phyloP scores from a whole-genome alignment of 2,888 invertebrate genomes.

The Venustoraphidia nigricollis region DNA sequence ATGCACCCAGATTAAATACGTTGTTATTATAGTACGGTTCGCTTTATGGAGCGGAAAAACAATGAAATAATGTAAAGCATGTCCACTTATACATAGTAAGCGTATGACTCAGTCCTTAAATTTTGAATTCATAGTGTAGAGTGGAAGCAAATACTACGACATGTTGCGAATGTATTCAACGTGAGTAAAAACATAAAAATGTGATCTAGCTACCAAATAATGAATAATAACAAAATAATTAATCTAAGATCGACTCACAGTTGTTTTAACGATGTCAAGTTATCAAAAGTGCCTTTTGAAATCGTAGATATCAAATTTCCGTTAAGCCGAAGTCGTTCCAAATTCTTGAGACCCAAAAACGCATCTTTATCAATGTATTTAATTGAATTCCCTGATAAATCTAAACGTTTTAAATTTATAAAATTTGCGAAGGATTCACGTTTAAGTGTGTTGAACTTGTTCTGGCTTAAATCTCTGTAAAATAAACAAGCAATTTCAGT shows the following conservation, averaged over 20 bases:
- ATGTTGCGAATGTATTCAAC: too few species aligned
- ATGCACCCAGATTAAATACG: too few species aligned
- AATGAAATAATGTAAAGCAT: too few species aligned
- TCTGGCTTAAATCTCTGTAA: slow-evolving; percentile 64
- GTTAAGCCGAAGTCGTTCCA: slow-evolving; percentile 54
- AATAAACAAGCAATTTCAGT: slow-evolving; percentile 11
- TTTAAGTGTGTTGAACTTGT: slow-evolving; percentile 57
- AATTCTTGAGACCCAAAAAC: slow-evolving; percentile 48
- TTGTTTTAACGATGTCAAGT: slow-evolving; percentile 49
- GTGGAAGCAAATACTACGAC: too few species aligned
- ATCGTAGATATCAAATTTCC: slow-evolving; percentile 59
- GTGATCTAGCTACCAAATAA: too few species aligned
- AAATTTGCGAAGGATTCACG: slow-evolving; percentile 60
- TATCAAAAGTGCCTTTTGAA: slow-evolving; percentile 53
- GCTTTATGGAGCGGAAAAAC: too few species aligned
- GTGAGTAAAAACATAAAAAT: too few species aligned
- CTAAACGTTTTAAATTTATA: slow-evolving; percentile 50
- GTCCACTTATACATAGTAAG: too few species aligned
- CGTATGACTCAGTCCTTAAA: too few species aligned
- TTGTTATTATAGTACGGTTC: too few species aligned
- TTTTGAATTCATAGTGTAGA: too few species aligned
- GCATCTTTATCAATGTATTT: slow-evolving; percentile 48
- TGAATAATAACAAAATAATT: too few species aligned
- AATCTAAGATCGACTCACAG: slow-evolving; percentile 40
- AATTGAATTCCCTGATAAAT: slow-evolving; percentile 55